Conservation (phyloP, 2,797 vertebrate genomes). For the Sarcoramphus papa region DNA sequence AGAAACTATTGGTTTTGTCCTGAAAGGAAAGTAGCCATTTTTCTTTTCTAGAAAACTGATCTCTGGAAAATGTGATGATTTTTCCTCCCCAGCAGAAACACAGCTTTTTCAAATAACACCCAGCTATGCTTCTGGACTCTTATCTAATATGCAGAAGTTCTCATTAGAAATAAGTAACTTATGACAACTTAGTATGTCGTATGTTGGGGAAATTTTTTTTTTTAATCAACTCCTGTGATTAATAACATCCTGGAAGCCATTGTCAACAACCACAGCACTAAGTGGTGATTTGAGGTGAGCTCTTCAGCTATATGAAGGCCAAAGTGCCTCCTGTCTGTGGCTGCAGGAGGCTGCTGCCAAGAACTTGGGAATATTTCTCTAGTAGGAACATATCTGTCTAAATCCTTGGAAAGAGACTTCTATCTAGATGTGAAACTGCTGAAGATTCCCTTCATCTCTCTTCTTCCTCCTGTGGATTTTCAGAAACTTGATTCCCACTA, state of each 20-base stretch:
- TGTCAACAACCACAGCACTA: neutral
- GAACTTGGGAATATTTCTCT: neutral
- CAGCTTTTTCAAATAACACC: neutral
- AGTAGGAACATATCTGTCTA: neutral
- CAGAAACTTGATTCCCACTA: neutral
- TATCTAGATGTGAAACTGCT: neutral
- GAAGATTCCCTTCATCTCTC: neutral
- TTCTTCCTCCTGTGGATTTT: neutral
- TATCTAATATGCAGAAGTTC: neutral
- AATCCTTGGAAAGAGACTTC: neutral
- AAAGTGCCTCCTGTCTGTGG: neutral
- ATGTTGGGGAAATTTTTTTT: neutral
- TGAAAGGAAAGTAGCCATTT: constrained; percentile 7
- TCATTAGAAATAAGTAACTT: neutral
- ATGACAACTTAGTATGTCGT: neutral
- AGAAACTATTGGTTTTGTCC: constrained; percentile 24
- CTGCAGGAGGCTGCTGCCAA: neutral
- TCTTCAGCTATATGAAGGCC: neutral
- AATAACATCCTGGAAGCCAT: neutral
- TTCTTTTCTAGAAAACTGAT: neutral
- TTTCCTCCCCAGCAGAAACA: neutral
- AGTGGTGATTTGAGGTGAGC: neutral
- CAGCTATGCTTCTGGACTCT: neutral
- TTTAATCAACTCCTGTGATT: neutral
- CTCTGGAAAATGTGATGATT: neutral